phyloP scores from a whole-genome alignment of 2,797 vertebrate genomes.

The Acanthornis magna region DNA sequence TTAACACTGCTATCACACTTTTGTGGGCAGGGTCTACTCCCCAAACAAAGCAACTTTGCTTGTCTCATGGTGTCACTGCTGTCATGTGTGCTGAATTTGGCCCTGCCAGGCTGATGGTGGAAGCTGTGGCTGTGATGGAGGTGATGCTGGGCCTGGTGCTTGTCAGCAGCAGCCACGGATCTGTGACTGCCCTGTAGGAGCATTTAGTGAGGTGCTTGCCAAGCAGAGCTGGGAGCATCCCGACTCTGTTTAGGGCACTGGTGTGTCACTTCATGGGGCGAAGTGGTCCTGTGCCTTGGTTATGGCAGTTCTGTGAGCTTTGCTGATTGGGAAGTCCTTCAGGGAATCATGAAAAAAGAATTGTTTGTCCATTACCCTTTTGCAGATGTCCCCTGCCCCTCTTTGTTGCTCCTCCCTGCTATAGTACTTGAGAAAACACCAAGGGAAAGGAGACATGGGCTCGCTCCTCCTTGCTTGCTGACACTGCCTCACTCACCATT shows the following conservation, averaged over 20 bases:
- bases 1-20: background rate
- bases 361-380: background rate
- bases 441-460: fast-evolving
- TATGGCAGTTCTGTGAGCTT: background rate
- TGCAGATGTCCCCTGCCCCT: background rate
- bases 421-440: background rate
- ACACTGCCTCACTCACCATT: background rate
- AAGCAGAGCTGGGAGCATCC: background rate
- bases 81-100: background rate
- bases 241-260: background rate
- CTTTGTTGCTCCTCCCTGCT: background rate
- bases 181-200: background rate
- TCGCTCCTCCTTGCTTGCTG: background rate
- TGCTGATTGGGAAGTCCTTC: background rate
- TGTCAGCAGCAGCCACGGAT: background rate
- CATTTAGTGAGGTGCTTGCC: background rate
- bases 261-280: background rate
- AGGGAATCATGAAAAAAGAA: background rate
- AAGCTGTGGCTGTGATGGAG: background rate
- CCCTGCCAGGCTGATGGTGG: background rate
- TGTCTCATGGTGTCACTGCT: background rate
- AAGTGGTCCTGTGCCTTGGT: background rate
- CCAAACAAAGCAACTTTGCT: background rate
- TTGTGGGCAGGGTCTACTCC: background rate
- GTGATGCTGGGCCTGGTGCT: background rate